Percentiles rank a stretch among this genome's conserved stretches.
These are phyloP conservation scores for Apamea sordens DNA, from an alignment of 2,888 invertebrate genomes.

Conservation along the genomic window DNA sequence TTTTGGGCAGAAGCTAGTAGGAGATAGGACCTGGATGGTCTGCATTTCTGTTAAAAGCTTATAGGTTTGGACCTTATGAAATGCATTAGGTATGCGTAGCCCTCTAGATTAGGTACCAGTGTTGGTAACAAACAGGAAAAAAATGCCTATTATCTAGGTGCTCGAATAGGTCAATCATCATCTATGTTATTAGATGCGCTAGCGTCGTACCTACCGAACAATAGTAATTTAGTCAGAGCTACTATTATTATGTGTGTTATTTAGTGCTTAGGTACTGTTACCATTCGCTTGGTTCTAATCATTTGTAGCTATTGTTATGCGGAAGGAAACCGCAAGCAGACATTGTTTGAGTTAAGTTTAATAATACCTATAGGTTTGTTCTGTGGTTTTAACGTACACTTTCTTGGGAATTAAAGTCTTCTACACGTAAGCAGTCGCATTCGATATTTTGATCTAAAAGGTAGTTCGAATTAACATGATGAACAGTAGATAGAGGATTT, in stretches of 20 bases:
- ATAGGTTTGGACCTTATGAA: not conserved
- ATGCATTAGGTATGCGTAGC: not conserved
- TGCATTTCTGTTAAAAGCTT: not conserved
- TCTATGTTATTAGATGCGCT: conserved; percentile 42
- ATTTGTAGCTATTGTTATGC: not conserved
- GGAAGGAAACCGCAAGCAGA: not conserved
- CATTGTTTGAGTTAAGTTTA: not conserved
- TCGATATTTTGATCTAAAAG: not conserved
- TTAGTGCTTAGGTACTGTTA: conserved; percentile 2
- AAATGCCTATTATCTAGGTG: conserved; percentile 1
- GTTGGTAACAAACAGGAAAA: not conserved
- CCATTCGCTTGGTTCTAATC: not conserved
- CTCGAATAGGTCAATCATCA: conserved; percentile 30
- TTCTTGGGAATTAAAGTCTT: not conserved
- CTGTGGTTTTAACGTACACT: not conserved
- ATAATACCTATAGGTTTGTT: not conserved
- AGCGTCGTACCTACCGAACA: conserved; percentile 15
- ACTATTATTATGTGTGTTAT: conserved; percentile 29
- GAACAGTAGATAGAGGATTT: not conserved
- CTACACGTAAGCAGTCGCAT: not conserved
- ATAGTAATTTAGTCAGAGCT: conserved; percentile 25
- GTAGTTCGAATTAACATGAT: not conserved
- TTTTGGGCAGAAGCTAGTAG: not conserved
- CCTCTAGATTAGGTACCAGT: not conserved
- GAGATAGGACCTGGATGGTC: not conserved